Evolutionary conservation across 2,113 vertebrate genomes (phyloP).

Genomic region (Tragulus kanchil): DNA sequence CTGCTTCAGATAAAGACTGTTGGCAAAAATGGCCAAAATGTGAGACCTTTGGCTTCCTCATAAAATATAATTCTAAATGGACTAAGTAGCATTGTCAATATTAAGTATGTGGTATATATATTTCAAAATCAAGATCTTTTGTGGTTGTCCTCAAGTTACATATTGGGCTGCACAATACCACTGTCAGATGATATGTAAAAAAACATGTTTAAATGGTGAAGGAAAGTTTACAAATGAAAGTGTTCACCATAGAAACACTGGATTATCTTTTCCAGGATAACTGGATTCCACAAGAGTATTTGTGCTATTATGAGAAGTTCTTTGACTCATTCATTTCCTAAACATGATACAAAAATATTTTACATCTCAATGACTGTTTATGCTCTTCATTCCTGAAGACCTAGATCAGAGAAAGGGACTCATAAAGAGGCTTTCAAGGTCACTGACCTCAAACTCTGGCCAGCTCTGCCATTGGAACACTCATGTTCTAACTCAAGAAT

Average conservation of each 20-base stretch:
- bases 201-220: background rate
- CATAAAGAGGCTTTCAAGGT: background rate
- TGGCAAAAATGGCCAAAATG: constrained; percentile 68
- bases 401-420: constrained; percentile 15
- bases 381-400: background rate
- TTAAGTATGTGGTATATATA: background rate
- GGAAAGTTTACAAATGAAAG: background rate
- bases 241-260: background rate
- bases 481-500: background rate
- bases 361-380: background rate
- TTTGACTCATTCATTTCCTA: constrained; percentile 21
- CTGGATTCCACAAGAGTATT: background rate
- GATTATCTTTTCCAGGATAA: background rate
- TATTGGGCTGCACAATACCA: background rate
- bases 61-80: background rate
- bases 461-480: background rate
- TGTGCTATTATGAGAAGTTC: background rate
- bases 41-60: constrained; percentile 53
- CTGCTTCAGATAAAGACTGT: constrained; percentile 59
- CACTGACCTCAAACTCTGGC: background rate
- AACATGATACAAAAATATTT: background rate
- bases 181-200: background rate
- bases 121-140: constrained; percentile 33
- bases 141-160: background rate
- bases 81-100: constrained; percentile 5